phyloP scores from a whole-genome alignment of 2,113 vertebrate genomes.

The Pygoscelis adeliae region DNA sequence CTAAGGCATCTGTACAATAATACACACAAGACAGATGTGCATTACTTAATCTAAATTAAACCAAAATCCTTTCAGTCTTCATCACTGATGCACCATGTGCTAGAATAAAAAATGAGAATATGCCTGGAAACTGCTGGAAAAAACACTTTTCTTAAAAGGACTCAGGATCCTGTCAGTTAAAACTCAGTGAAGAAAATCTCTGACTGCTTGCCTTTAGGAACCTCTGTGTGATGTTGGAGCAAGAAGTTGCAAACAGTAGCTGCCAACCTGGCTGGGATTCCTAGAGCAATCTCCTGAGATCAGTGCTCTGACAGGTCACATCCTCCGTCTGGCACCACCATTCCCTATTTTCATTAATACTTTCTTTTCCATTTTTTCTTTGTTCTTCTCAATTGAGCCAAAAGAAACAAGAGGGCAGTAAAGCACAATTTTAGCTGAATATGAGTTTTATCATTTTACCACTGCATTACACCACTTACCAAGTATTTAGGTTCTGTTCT shows the following conservation, averaged over 20 bases:
- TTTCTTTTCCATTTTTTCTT: conserved; percentile 54
- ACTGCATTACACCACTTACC: conserved; percentile 65
- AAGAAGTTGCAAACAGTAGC: conserved; percentile 58
- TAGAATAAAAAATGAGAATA: not conserved
- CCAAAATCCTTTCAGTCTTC: not conserved
- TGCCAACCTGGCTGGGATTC: conserved; percentile 69
- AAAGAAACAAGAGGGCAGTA: conserved; percentile 69
- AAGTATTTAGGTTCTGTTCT: conserved; percentile 69
- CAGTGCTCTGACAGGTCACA: conserved; percentile 70
- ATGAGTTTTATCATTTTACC: conserved; percentile 68
- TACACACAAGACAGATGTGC: not conserved
- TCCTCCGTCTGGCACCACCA: conserved; percentile 56
- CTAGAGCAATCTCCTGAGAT: conserved; percentile 60
- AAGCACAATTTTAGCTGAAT: conserved; percentile 65
- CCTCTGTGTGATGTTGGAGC: conserved; percentile 33
- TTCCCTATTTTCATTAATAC: conserved; percentile 58
- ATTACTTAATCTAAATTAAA: not conserved
- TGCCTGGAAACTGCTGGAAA: conserved; percentile 26
- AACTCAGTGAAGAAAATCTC: conserved; percentile 42
- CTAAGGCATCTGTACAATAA: not conserved
- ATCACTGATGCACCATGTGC: not conserved
- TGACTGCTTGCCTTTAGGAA: conserved; percentile 8
- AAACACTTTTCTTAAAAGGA: not conserved
- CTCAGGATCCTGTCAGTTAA: not conserved
- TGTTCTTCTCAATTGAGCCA: conserved; percentile 52